Evolutionary conservation across 2,888 invertebrate species (phyloP).

Genomic region (Eupsilia transversa): DNA sequence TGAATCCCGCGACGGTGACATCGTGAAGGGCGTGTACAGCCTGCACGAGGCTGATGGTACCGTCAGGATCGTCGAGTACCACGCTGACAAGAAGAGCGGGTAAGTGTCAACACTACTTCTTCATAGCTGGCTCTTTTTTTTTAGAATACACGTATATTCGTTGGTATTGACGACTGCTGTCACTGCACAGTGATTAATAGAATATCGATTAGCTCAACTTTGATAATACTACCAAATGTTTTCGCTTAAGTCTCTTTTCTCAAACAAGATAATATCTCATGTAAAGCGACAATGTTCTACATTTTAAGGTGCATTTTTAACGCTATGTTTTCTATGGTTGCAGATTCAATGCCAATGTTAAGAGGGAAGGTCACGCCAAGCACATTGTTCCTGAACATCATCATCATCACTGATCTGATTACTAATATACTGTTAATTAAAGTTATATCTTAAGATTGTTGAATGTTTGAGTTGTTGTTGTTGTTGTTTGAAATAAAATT

Average conservation of each 20-base stretch:
- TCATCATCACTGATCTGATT: slow-evolving; percentile 54
- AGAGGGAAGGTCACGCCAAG: slow-evolving; percentile 64
- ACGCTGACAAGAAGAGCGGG: slow-evolving; percentile 80
- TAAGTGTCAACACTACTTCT: slow-evolving; percentile 18
- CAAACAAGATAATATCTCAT: neutral
- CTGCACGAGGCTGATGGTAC: slow-evolving; percentile 85
- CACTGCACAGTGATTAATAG: neutral
- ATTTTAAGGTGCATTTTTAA: neutral
- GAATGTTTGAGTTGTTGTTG: slow-evolving; percentile 11
- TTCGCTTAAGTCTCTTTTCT: neutral
- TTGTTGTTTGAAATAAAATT: slow-evolving; percentile 21
- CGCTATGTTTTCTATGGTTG: neutral
- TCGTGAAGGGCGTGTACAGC: slow-evolving; percentile 90
- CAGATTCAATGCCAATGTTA: slow-evolving; percentile 64
- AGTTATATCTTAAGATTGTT: slow-evolving; percentile 43
- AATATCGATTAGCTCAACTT: neutral
- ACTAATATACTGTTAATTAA: slow-evolving; percentile 39
- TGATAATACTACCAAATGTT: neutral
- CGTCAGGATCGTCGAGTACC: slow-evolving; percentile 85
- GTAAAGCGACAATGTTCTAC: neutral
- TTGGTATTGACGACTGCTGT: neutral
- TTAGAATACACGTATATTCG: neutral
- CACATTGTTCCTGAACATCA: slow-evolving; percentile 67
- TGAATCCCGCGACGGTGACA: slow-evolving; percentile 88
- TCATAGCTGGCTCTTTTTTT: neutral